Percentiles rank a stretch among this genome's conserved stretches.
Conservation (phyloP, 2,113 vertebrate genomes). For the Aplodontia rufa region DNA sequence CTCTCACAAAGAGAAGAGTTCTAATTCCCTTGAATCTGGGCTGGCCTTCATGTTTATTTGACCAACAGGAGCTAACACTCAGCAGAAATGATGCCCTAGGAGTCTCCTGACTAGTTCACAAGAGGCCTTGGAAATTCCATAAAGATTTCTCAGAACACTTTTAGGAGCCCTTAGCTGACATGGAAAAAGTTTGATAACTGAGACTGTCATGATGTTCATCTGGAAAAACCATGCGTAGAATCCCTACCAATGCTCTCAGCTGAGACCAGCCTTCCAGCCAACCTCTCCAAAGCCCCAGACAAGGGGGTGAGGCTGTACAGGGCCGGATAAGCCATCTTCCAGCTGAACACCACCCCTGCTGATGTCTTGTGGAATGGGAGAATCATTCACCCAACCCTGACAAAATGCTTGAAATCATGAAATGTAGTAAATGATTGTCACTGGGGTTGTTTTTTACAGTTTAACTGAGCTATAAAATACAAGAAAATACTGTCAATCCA, state of each 20-base stretch:
- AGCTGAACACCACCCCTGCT: background rate
- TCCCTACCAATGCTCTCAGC: background rate
- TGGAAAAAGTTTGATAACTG: background rate
- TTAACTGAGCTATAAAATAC: background rate
- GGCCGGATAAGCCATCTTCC: background rate
- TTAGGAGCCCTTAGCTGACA: background rate
- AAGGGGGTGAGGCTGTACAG: background rate
- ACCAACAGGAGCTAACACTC: background rate
- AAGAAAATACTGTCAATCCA: background rate
- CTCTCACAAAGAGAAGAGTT: background rate
- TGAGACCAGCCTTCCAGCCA: background rate
- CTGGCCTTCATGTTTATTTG: background rate
- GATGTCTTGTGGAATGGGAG: background rate
- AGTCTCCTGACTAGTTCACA: background rate
- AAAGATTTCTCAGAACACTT: background rate
- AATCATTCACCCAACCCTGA: background rate
- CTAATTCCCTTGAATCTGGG: background rate
- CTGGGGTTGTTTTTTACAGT: background rate
- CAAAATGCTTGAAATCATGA: slow-evolving; percentile 24
- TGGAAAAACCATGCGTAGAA: background rate
- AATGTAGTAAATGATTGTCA: background rate
- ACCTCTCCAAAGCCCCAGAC: too few species aligned
- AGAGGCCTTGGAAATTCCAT: background rate
- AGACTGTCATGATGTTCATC: background rate
- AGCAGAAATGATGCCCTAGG: background rate